Conservation (phyloP, 53 echinoderm and acorn worm species). For the Antedon mediterranea region DNA sequence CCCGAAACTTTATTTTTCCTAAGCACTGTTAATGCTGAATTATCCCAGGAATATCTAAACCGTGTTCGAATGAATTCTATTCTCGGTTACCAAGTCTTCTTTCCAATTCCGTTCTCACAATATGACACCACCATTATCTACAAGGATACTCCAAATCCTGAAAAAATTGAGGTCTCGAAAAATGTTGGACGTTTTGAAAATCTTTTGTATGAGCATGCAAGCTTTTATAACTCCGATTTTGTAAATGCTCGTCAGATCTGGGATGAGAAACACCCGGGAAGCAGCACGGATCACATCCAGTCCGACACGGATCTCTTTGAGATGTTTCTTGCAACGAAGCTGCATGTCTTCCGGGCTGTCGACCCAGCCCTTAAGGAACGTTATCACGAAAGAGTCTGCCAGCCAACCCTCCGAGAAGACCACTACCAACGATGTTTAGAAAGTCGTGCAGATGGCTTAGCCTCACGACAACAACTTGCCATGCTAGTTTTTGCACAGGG, state of each 20-base stretch:
- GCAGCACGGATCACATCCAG: conserved; percentile 85
- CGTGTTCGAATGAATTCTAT: conserved; percentile 96
- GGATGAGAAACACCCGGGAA: conserved; percentile 88
- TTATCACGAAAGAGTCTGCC: conserved; percentile 55
- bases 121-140: conserved; percentile 83
- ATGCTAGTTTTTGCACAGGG: conserved; percentile 61
- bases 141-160: conserved; percentile 44
- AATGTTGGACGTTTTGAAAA: conserved; percentile 72
- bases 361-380: conserved; percentile 85
- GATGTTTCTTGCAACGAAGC: conserved; percentile 83
- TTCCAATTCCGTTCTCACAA: conserved; percentile 85
- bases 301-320: conserved; percentile 93
- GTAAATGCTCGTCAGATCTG: conserved; percentile 59
- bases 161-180: conserved; percentile 59
- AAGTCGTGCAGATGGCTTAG: conserved; percentile 70
- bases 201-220: conserved; percentile 70
- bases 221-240: conserved; percentile 95
- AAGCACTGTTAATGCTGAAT: conserved; percentile 50
- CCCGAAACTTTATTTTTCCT: conserved; percentile 69
- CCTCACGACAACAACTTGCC: conserved; percentile 83
- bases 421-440: conserved; percentile 82
- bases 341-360: conserved; percentile 79
- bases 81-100: conserved; percentile 72
- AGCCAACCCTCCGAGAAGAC: conserved; percentile 74
- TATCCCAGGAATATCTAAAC: conserved; percentile 74